phyloP scores from a whole-genome alignment of 2,113 vertebrate species.

The Saguinus imperator region DNA sequence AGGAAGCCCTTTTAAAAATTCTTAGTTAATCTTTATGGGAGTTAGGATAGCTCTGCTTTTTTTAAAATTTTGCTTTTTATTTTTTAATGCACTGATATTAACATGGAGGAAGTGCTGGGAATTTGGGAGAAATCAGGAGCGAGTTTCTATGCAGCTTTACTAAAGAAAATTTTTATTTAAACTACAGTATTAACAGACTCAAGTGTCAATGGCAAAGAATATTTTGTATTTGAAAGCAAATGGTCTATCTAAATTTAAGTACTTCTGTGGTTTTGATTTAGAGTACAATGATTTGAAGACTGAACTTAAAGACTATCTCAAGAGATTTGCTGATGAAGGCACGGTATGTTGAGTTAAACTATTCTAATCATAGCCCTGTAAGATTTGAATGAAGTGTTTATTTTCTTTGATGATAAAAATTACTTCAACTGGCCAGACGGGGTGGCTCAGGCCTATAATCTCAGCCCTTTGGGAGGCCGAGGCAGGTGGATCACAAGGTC shows the following conservation, averaged over 20 bases:
- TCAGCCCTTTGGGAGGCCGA: too few relatives aligned
- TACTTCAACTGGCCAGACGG: too few relatives aligned
- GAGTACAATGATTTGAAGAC: slow-evolving; percentile 94
- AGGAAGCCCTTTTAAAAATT: neutral
- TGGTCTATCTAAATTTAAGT: neutral
- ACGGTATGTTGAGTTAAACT: slow-evolving; percentile 87
- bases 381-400: slow-evolving; percentile 12
- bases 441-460: too few relatives aligned
- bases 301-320: slow-evolving; percentile 91
- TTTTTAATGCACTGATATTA: neutral
- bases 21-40: neutral
- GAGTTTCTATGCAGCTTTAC: neutral
- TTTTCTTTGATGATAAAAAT: slow-evolving; percentile 7
- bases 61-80: neutral
- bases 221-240: slow-evolving; percentile 45
- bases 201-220: neutral
- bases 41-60: neutral
- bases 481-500: too few relatives aligned
- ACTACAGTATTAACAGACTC: neutral
- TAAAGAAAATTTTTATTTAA: neutral
- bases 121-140: neutral
- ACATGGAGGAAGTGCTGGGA: neutral
- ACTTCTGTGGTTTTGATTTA: slow-evolving; percentile 71
- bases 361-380: slow-evolving; percentile 3
- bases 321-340: slow-evolving; percentile 92